Base-by-base conservation (phyloP, 2,888 invertebrate genomes). In the Lydus trimaculatus region DNA sequence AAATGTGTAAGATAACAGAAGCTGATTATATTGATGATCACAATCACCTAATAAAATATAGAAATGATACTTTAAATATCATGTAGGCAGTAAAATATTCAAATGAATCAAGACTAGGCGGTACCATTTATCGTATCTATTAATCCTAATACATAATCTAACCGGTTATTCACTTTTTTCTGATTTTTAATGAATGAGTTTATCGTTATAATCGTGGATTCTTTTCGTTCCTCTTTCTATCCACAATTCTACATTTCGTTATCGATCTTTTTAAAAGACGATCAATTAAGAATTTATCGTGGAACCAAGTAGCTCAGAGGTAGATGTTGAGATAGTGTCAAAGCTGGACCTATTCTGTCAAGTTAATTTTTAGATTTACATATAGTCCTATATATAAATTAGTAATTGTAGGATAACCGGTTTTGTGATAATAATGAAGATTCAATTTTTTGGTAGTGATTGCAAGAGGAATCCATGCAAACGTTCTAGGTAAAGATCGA, bases 91-190 rank as follows among this genome's bases (percentile, higher is more conserved):
- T 20, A 2, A 20, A 7, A 48, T 48, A 48, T 48, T 48, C 20
- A 48, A 48, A 48, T 48, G 48, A 48, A 11, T 48, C 23, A 11
- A 20, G 5, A 48, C 17, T 17, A 48, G 48, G 48, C 48, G 20
- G 48, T 48, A 48, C 48, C 23, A 48, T 48, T 36, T 48, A 48
- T 48, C 48, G 48, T 48, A 48, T 48, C 48, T 48, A 48, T 48
- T 48, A 48, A 43, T 43, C 43, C 43, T 43, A 43, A 48, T 48
- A 20, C 48, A 48, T 48, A 48, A 48, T 48, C 9, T 48, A 48
- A 48, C 48, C 48, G 48, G 48, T 48, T n/a, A n/a, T n/a, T n/a
- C n/a, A n/a, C n/a, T 48, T 20, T 20, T 20, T 17, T 4, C 3
- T 43, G 43, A 20, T 48, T 48, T 48, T 48, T 13, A 36, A 36